Base-by-base conservation (phyloP, 1,140 invertebrate species). In the Chlorops oryzae region DNA sequence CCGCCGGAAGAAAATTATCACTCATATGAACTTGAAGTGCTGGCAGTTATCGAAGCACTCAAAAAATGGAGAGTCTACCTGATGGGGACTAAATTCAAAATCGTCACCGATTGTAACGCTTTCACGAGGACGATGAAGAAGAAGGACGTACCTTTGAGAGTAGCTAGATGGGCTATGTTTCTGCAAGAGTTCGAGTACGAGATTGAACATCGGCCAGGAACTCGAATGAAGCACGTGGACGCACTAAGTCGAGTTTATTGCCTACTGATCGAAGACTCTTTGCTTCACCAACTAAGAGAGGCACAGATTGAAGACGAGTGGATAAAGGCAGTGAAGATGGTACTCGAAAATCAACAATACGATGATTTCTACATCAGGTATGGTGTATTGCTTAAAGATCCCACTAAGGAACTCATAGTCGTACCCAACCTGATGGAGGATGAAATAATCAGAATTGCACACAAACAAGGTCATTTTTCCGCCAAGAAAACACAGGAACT, bases 131-230 rank as follows among this genome's bases (percentile, higher is more conserved):
- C 61, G 0, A 47, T 68, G 50, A 53, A 53, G 2, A 65, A 65
- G 37, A 65, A 60, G 50, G 71, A 74, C n/a, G 39, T 73, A n/a
- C 28, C 57, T 0, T 21, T 59, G 6, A 64, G 54, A 59, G 57
- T 74, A 3, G 54, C 57, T 3, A 32, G 57, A 17, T 64, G 57
- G 59, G 51, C 56, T n/a, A 39, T 61, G 23, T 55, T 58, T n/a
- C 15, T 56, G 32, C 42, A 61, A 49, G 51, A 57, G 35, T 52
- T 56, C 25, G 32, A 61, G 25, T 62, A 57, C 35, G 32, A 25
- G 12, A 22, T 55, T 18, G 41, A 51, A 24, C 57, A 58, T 24
- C 37, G 58, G 6, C 37, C 52, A 18, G 52, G 44, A 1, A 47
- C 45, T 7, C 47, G 28, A 13, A 53, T 59, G 53, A 55, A 13